Evolutionary conservation across 2,797 vertebrate species (phyloP), one percentile per base, ranked within the genome.

Genomic region (Bradypodion pumilum): DNA sequence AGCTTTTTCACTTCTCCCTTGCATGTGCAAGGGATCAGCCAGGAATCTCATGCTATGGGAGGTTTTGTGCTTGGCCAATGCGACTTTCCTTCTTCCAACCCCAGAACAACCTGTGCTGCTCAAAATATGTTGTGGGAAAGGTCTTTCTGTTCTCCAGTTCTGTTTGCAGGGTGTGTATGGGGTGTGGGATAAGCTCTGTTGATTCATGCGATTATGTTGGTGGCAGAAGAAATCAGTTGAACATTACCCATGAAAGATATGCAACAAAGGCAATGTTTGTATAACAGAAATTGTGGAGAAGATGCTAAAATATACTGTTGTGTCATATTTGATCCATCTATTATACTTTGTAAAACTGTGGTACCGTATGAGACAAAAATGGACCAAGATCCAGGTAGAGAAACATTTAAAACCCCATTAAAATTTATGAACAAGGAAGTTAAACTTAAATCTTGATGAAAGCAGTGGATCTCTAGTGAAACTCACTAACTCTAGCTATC

Each of bases 281-380:
- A n/a, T 15, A 69, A 88, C 63, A 74, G 5, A 0, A 0, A 0
- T 9, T 52, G 72, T 88, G 9, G 37, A 8, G 9, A 16, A 25
- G 9, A 69, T 56, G 49, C 66, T 49, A 78, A 78, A 37, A 59
- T 65, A 44, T 87, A 73, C 0, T 0, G 15, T 63, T 87, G 65
- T 37, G 63, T 69, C 37, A 76, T 65, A 86, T 56, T 21, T 1
- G 29, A 8, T 52, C 35, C 27, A 25, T 15, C 1, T 6, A 7
- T 69, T 70, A 62, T 85, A 74, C 65, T 35, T 80, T 70, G 2
- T 59, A 42, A 85, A 89, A 89, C 15, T 1, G 3, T 12, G 16
- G n/a, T 68, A 0, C 1, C 13, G 2, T n/a, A 52, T 37, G 40
- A 40, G 37, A 72, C 25, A 42, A 46, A 72, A 60, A 81, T 72